Base-by-base conservation (phyloP, 2,113 vertebrate genomes). In the Naja naja region DNA sequence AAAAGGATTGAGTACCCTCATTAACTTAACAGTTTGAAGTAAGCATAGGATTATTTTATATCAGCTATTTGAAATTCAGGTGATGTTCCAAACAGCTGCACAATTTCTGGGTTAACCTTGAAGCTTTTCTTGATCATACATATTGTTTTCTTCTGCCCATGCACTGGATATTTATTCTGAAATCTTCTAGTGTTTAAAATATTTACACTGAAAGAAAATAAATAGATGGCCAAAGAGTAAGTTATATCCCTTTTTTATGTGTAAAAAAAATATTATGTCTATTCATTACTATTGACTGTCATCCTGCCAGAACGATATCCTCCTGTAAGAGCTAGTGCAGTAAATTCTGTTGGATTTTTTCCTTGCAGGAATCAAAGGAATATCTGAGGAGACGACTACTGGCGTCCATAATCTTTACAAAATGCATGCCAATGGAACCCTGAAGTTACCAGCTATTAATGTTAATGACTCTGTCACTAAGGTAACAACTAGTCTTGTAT, bases 401-500 rank as follows among this genome's bases (percentile, higher is more conserved):
- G 99, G 99, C 0, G 99, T 99, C 94, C 99, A 99, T 97, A 99
- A 99, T 95, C 98, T 99, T 39, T 99, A 99, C 97, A 99, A 99
- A 97, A 99, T 99, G 99, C 93, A 98, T 95, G 98, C 98, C 90
- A 99, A 94, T 0, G 98, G 98, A 20, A 98, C 98, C 5, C 98
- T 99, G 74, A 99, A 99, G 95, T 97, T 99, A 81, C 98, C 99
- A 9, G 99, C 99, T 92, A 99, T 99, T 97, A 99, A 99, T 0
- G 99, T 99, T 93, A 99, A 99, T 0, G 99, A 99, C 95, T 99
- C 99, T 0, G 99, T 99, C 95, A 99, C 99, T 22, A 99, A 99
- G 99, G 99, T 99, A 97, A 94, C 20, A 92, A 4, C 6, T 12
- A 11, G 14, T 2, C 7, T 92, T 94, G 39, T 23, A 11, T 89